phyloP scores from a whole-genome alignment of 2,888 invertebrate species.

The Lasioglossum zephyrum region DNA sequence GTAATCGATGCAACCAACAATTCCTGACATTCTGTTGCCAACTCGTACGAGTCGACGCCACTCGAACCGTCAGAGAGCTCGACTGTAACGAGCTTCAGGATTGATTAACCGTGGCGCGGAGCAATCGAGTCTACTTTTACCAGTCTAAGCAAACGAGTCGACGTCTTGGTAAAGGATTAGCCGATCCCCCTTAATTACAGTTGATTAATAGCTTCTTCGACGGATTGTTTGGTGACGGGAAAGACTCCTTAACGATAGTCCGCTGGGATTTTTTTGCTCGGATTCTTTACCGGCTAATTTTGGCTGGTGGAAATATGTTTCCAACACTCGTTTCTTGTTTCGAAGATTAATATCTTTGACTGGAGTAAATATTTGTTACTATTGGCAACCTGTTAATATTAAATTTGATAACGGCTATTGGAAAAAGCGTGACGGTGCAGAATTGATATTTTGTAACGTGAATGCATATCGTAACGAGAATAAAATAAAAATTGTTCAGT shows the following conservation, averaged over 20 bases:
- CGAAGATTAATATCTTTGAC: background rate
- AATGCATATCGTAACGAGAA: background rate
- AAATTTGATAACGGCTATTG: background rate
- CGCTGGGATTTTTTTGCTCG: slow-evolving; percentile 24
- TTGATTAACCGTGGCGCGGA: slow-evolving; percentile 76
- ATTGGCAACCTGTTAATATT: background rate
- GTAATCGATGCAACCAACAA: slow-evolving; percentile 73
- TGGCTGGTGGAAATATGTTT: background rate
- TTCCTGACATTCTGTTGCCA: slow-evolving; percentile 77
- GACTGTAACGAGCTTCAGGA: slow-evolving; percentile 74
- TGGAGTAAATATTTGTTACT: background rate
- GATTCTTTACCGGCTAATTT: background rate
- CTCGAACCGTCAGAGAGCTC: slow-evolving; percentile 58
- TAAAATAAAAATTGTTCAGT: background rate
- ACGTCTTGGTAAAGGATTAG: slow-evolving; percentile 65
- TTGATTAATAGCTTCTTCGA: slow-evolving; percentile 71
- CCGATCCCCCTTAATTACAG: slow-evolving; percentile 62
- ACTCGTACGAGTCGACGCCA: slow-evolving; percentile 67
- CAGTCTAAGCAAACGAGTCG: slow-evolving; percentile 66
- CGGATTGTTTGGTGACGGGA: slow-evolving; percentile 47
- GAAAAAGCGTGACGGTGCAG: background rate
- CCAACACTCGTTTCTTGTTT: background rate
- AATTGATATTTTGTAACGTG: background rate
- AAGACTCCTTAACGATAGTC: slow-evolving; percentile 9
- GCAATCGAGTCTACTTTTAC: slow-evolving; percentile 58